Evolutionary conservation across 2,113 vertebrate genomes (phyloP).

Genomic region (Nesoenas mayeri): DNA sequence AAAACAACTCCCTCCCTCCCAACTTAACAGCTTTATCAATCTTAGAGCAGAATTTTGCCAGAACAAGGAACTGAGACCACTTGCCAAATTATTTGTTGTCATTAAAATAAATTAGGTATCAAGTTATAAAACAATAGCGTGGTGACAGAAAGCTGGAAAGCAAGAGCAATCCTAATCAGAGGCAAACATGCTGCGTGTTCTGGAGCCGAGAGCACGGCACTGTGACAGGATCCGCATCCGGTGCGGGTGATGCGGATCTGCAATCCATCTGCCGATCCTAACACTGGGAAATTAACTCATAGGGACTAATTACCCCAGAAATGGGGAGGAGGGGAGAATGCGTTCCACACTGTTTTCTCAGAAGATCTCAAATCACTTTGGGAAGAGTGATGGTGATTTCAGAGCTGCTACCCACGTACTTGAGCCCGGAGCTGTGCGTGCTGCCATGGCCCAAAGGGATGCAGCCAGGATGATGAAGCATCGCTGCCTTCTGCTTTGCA

Average conservation of each 20-base stretch:
- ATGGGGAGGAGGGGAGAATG: neutral
- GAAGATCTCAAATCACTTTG: neutral
- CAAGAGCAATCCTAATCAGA: conserved; percentile 9
- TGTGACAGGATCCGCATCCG: neutral
- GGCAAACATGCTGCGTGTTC: conserved; percentile 4
- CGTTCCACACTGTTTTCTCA: neutral
- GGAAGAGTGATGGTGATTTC: neutral
- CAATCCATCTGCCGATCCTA: conserved; percentile 14
- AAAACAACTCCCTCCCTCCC: neutral
- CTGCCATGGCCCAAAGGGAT: fast-evolving
- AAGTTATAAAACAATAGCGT: conserved; percentile 51
- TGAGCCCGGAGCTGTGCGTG: fast-evolving
- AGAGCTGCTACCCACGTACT: fast-evolving
- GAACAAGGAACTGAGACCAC: neutral
- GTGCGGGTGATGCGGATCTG: neutral
- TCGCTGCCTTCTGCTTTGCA: neutral
- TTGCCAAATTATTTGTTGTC: conserved; percentile 70
- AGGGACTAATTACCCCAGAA: neutral
- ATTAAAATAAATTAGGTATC: conserved; percentile 67
- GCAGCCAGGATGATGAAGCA: neutral
- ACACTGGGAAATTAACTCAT: neutral
- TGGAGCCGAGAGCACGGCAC: neutral
- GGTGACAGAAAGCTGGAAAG: conserved; percentile 74
- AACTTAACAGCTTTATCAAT: conserved; percentile 51
- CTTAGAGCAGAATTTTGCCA: neutral